Evolutionary conservation across 1,140 invertebrate species (phyloP), one percentile per base, ranked within the genome.

Genomic region (Tetramorium simillimum): DNA sequence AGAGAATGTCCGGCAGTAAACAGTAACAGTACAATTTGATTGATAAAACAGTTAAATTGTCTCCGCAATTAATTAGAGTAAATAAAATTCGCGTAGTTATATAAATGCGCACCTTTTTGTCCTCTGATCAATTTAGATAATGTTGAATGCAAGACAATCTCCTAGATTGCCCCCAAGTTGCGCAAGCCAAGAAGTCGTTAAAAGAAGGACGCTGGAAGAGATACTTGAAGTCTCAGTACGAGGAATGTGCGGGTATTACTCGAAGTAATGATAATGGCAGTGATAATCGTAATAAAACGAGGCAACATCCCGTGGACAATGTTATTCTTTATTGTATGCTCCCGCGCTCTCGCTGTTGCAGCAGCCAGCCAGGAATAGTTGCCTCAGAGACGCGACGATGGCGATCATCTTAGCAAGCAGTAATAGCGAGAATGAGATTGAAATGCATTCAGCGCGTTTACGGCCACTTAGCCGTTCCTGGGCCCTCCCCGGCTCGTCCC

Each of bases 251-350:
- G 56, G 49, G 49, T 77, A 90, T 91, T 88, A 81, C 70, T 33
- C 58, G 56, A 84, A 88, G 77, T 87, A 90, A 90, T 84, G 86
- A 92, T 92, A 90, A 92, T 88, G 69, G 67, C 77, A 86, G 88
- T 89, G 73, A 89, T 92, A 89, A 92, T 92, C 65, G 77, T 89
- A 92, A 93, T 87, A 81, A 87, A 75, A 60, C 63, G 78, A 88
- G 78, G 75, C 76, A 86, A 90, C 89, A 75, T 89, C 24, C 60
- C 69, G 43, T 81, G 88, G 85, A 92, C 92, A 89, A 88, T 89
- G 69, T 92, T 91, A 89, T 89, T 91, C 65, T 89, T 82, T 76
- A 21, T 89, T 89, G 73, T 82, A 40, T 37, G 53, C 33, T 51
- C 21, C 77, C 67, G n/a, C 40, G 6, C 3, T 65, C n/a, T 65